Evolutionary conservation across 2,113 vertebrate genomes (phyloP), one percentile per base, ranked within the genome.

Genomic region (Dipodomys merriami): DNA sequence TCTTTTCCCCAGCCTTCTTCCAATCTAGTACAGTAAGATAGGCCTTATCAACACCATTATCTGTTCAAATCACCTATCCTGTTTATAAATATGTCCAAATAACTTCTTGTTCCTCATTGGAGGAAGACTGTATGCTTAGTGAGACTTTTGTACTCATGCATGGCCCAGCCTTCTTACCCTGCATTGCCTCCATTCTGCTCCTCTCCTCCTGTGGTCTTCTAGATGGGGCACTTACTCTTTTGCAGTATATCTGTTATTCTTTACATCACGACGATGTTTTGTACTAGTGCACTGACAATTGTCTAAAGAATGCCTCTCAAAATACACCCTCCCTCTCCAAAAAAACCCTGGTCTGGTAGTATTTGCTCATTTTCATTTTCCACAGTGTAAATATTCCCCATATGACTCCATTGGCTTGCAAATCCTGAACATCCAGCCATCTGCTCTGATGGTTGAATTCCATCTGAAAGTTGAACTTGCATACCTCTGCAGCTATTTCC

Each of bases 1-100:
- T 65, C 23, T 78, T 85, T 39, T 64, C 69, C n/a, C 23, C 82
- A 57, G 22, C 65, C n/a, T 39, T 87, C 62, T 74, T 67, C 22
- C 60, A 94, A 33, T 27, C 19, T 22, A 76, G 22, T 65, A 44
- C 53, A 72, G 13, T 30, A 29, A 64, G 44, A 90, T n/a, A 82
- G 64, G 53, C 68, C 3, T 49, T 90, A 84, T 77, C 86, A 84
- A 86, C 76, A 60, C 13, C 22, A 64, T 8, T 44, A 11, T 80
- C 60, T 64, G 73, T 73, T 94, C 64, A 83, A 72, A 90, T 93
- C 68, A 83, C 79, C 68, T 19, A 69, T 79, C 10, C 16, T 67
- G 22, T 35, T 84, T 82, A 88, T 25, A 57, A 91, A 81, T 29
- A 95, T 30, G 64, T 79, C 23, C 57, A 57, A 57, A 7, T 62